Conservation (phyloP, 2,113 vertebrate species). For the Amblyopsis rosae region DNA sequence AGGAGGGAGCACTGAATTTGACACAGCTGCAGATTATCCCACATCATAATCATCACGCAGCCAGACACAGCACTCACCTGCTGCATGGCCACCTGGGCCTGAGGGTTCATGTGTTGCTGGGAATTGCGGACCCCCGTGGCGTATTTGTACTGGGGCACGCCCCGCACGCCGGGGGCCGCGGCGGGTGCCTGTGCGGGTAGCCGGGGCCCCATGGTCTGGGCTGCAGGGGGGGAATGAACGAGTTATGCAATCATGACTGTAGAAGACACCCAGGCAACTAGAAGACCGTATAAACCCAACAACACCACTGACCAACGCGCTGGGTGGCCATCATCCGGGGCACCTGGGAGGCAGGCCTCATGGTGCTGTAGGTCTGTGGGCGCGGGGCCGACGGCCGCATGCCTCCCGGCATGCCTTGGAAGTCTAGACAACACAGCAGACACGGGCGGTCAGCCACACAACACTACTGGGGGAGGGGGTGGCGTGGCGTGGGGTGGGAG, state of each 20-base stretch:
- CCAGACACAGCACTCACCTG: constrained; percentile 76
- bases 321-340: constrained; percentile 92
- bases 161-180: constrained; percentile 83
- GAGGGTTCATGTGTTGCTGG: constrained; percentile 87
- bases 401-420: constrained; percentile 92
- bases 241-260: too few relatives aligned
- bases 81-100: constrained; percentile 89
- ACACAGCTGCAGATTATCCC: constrained; percentile 60
- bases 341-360: constrained; percentile 90
- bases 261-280: too few relatives aligned
- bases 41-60: neutral
- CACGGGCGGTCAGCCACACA: neutral
- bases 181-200: constrained; percentile 77
- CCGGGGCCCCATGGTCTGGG: constrained; percentile 88
- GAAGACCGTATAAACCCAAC: too few relatives aligned
- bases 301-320: constrained; percentile 85
- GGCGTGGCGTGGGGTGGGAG: neutral
- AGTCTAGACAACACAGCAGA: constrained; percentile 75
- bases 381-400: constrained; percentile 91
- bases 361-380: constrained; percentile 84
- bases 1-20: constrained; percentile 60
- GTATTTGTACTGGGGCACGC: constrained; percentile 92
- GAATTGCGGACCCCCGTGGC: constrained; percentile 91
- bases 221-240: constrained; percentile 38
- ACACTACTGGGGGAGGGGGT: neutral